These are phyloP conservation scores for Oreochromis tanganicae DNA, from an alignment of 2,113 vertebrate genomes.

Conservation along the genomic window DNA sequence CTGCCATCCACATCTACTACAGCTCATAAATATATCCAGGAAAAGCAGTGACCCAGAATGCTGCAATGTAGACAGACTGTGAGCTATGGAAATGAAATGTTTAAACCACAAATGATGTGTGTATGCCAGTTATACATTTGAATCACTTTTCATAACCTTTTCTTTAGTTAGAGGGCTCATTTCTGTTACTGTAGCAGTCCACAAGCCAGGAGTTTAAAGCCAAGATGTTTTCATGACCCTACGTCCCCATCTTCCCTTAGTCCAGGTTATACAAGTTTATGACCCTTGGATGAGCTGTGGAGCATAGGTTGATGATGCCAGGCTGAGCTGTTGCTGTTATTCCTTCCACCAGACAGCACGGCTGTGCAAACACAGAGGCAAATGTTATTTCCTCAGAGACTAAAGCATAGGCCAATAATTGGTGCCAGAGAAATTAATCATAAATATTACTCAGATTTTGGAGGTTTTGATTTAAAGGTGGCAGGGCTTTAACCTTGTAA, in stretches of 20 bases:
- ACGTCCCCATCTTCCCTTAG: background rate
- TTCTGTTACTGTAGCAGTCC: conserved; percentile 7
- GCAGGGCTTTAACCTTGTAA: background rate
- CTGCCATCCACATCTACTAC: background rate
- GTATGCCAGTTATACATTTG: background rate
- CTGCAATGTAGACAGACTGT: background rate
- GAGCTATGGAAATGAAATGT: background rate
- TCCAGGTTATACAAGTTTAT: background rate
- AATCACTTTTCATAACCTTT: conserved; percentile 10
- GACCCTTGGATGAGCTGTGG: background rate
- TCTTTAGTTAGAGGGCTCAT: background rate
- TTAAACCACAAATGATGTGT: background rate
- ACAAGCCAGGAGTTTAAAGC: conserved; percentile 17
- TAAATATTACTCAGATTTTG: background rate
- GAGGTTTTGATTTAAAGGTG: background rate
- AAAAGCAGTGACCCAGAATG: background rate
- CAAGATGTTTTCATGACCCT: conserved; percentile 31
- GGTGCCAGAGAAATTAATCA: conserved; percentile 13
- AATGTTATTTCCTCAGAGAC: conserved; percentile 4
- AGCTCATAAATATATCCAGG: background rate
- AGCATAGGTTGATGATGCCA: conserved; percentile 16
- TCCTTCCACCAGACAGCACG: conserved; percentile 1
- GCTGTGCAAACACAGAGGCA: conserved; percentile 25
- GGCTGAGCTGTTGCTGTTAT: conserved; percentile 2
- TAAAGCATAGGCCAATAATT: background rate